These are phyloP conservation scores for Benitochromis conjunctus DNA, from an alignment of 2,113 vertebrate species.

Conservation along the genomic window DNA sequence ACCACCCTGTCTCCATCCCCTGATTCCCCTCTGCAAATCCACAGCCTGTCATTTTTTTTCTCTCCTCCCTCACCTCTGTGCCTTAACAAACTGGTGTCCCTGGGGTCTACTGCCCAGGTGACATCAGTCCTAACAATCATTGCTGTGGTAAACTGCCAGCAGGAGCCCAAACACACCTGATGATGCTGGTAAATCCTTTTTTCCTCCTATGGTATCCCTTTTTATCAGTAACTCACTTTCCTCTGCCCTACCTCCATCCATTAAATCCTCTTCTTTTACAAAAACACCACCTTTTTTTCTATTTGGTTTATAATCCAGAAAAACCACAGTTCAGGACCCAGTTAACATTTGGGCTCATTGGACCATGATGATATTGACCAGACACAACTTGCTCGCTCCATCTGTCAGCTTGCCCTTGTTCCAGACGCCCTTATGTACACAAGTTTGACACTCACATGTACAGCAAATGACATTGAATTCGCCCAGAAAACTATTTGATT, in stretches of 20 bases:
- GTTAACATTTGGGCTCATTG: constrained; percentile 42
- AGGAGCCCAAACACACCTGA: constrained; percentile 41
- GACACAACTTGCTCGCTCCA: constrained; percentile 35
- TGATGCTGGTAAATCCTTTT: neutral
- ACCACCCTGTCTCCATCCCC: neutral
- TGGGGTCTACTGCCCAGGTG: constrained; percentile 35
- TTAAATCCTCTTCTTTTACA: neutral
- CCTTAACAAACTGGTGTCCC: constrained; percentile 3
- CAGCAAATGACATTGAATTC: neutral
- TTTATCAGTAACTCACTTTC: neutral
- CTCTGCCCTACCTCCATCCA: neutral
- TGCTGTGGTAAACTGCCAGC: constrained; percentile 41
- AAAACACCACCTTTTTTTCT: constrained; percentile 7
- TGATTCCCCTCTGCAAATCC: neutral
- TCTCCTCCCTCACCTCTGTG: neutral
- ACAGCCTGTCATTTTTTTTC: neutral
- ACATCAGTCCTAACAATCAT: constrained; percentile 33
- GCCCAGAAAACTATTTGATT: constrained; percentile 10
- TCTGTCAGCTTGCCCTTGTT: constrained; percentile 41
- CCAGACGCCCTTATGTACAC: constrained; percentile 25
- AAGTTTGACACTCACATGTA: neutral
- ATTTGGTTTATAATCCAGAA: neutral
- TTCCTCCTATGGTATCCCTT: neutral
- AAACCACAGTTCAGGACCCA: constrained; percentile 2
- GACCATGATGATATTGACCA: constrained; percentile 58